A percentile compares a stretch with the other conserved stretches of the same genome.
Conservation (phyloP, 2,113 vertebrate species). For the Pithys albifrons region DNA sequence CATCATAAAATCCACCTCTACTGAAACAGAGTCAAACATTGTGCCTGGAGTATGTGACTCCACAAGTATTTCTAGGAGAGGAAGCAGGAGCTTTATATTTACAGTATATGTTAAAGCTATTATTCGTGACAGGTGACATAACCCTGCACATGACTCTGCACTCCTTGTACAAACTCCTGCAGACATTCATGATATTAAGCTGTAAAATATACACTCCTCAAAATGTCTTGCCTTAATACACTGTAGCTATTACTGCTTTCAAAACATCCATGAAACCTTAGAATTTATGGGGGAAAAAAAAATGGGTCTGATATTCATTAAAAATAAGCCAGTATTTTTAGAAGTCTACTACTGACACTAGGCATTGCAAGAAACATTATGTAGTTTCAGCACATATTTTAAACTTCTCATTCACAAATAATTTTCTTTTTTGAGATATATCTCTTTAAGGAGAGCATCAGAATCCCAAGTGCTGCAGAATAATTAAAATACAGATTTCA, state of each 20-base stretch:
- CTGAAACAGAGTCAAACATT: not conserved
- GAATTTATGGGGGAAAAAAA: not conserved
- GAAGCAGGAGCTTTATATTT: not conserved
- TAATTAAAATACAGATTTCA: constrained; percentile 59
- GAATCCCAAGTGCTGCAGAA: constrained; percentile 1
- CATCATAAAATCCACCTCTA: not conserved
- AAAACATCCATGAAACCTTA: not conserved
- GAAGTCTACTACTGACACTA: not conserved
- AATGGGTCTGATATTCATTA: not conserved
- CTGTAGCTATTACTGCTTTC: not conserved
- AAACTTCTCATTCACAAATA: not conserved
- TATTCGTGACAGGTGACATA: not conserved
- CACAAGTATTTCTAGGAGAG: not conserved
- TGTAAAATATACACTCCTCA: not conserved
- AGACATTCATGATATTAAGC: not conserved
- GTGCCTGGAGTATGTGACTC: not conserved
- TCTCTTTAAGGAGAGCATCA: constrained; percentile 4
- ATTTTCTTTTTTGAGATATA: not conserved
- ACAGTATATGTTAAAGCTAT: not conserved
- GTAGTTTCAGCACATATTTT: not conserved
- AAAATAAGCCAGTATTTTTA: not conserved
- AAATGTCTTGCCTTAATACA: not conserved
- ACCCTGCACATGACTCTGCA: not conserved
- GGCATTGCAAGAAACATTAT: not conserved
- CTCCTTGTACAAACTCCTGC: not conserved